Conservation (phyloP, 2,113 vertebrate genomes). For the Egretta garzetta region DNA sequence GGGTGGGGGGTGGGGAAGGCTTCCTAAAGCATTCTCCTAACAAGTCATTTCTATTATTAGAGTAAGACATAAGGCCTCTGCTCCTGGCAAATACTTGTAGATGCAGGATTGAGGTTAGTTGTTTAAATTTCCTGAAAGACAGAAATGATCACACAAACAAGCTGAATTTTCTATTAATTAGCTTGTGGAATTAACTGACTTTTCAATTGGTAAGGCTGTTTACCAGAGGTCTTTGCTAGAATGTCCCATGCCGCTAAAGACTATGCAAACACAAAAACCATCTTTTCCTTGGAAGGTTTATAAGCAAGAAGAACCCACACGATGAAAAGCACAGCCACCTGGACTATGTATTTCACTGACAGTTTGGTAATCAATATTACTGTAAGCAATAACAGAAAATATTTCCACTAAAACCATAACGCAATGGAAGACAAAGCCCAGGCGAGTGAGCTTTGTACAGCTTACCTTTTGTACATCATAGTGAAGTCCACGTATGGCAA, state of each 20-base stretch:
- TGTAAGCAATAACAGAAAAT: neutral
- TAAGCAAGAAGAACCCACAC: neutral
- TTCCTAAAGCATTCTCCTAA: slow-evolving; percentile 38
- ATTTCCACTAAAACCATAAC: neutral
- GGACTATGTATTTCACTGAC: neutral
- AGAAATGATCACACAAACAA: slow-evolving; percentile 12
- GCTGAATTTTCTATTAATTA: slow-evolving; percentile 2
- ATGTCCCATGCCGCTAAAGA: neutral
- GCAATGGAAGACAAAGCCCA: neutral
- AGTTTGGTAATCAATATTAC: neutral
- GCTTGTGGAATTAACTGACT: neutral
- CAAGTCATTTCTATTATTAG: slow-evolving; percentile 42
- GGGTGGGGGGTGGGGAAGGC: slow-evolving; percentile 17
- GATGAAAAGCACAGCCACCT: neutral
- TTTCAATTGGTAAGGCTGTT: neutral
- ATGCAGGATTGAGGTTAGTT: neutral
- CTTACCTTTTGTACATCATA: slow-evolving; percentile 84
- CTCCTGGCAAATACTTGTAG: neutral
- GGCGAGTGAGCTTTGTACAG: neutral
- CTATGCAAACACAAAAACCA: neutral
- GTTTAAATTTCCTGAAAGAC: slow-evolving; percentile 19
- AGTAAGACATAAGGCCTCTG: neutral
- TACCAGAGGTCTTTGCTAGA: neutral
- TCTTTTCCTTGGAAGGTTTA: neutral
- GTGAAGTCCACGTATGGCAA: slow-evolving; percentile 84